Evolutionary conservation across 2,113 vertebrate genomes (phyloP).

Genomic region (Onychostruthus taczanowskii): DNA sequence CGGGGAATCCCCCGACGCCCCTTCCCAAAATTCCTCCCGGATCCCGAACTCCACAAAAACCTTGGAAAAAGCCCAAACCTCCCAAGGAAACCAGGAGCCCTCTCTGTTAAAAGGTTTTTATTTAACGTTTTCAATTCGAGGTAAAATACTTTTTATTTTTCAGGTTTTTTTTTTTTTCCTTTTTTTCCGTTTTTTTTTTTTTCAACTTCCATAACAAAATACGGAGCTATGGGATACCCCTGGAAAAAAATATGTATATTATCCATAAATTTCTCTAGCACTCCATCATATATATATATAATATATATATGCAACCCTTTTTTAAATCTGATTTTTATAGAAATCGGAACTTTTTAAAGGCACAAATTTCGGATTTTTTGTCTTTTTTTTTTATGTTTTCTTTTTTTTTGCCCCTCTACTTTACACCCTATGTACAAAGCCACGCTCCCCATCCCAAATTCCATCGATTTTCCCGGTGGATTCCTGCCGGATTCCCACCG

Average conservation of each 20-base stretch:
- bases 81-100: background rate
- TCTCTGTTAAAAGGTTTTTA: background rate
- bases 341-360: constrained; percentile 78
- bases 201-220: background rate
- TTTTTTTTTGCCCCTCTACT: background rate
- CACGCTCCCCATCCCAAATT: background rate
- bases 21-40: background rate
- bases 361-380: constrained; percentile 66
- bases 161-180: constrained; percentile 39
- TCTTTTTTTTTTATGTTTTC: background rate
- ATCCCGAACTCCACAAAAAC: background rate
- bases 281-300: constrained; percentile 82
- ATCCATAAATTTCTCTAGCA: constrained; percentile 83
- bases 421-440: constrained; percentile 65
- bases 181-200: constrained; percentile 48
- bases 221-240: constrained; percentile 76
- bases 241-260: constrained; percentile 84
- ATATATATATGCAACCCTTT: constrained; percentile 79
- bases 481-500: background rate
- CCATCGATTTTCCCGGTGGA: background rate
- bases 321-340: constrained; percentile 65
- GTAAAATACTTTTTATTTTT: constrained; percentile 75
- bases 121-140: constrained; percentile 75
- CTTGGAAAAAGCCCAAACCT: background rate
- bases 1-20: background rate